Base-by-base conservation (phyloP, 2,797 vertebrate genomes). In the Passerculus sandwichensis region DNA sequence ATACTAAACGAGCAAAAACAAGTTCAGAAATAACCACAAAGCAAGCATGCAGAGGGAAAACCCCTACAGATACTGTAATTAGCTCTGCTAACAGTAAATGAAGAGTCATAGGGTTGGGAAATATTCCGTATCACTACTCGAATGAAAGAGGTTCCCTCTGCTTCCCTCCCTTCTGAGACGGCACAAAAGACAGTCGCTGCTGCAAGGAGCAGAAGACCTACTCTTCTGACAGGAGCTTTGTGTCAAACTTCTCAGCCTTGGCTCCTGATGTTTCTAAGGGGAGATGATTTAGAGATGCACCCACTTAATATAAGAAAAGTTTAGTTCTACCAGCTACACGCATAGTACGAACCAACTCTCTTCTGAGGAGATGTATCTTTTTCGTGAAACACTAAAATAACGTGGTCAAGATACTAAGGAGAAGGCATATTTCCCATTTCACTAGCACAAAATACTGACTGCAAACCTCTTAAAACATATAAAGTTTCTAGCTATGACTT, bases 1-100 rank as follows among this genome's bases (percentile, higher is more conserved):
- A 91, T 53, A 69, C 91, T 66, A 81, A 78, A 85, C 30, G 12
- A 91, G 78, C 57, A 93, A 89, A 95, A 92, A 44, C 47, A 88
- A 92, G 54, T 85, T 84, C 77, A 88, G 29, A 36, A 94, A 86
- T 71, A 93, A 95, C 60, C 50, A 29, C 69, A 89, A 69, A 82
- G 54, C 71, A 91, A 87, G 44, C 75, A 90, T 84, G 73, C 93
- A 87, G 53, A 79, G 19, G 48, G 38, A 72, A 89, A 92, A 90
- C 26, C 50, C 69, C 94, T 80, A 76, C 20, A 23, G 71, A 57
- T 69, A 81, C 69, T 72, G 54, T 80, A 60, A 91, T 86, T 73
- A 92, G 82, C 59, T 88, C 56, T 67, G 48, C 71, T 94, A 91
- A 88, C 64, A 88, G 59, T 69, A 94, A 91, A 86, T 2, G n/a